These are phyloP conservation scores for Chloebia gouldiae DNA, from an alignment of 2,113 vertebrate species.

Conservation along the genomic window DNA sequence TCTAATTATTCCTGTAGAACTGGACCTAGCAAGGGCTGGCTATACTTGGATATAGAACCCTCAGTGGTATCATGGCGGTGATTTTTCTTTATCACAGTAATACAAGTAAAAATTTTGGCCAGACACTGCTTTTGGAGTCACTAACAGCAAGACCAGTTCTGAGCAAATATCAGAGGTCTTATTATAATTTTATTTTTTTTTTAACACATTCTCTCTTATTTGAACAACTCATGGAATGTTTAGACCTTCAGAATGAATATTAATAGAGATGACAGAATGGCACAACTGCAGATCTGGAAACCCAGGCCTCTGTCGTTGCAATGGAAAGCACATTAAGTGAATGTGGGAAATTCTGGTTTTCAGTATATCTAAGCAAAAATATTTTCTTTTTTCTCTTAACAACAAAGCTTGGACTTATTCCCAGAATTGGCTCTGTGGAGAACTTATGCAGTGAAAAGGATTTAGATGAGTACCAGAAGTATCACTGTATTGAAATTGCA, in stretches of 20 bases:
- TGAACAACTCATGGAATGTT: not conserved
- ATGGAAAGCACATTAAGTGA: not conserved
- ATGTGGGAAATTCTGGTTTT: conserved; percentile 27
- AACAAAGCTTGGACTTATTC: conserved; percentile 83
- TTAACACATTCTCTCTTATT: not conserved
- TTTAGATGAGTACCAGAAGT: conserved; percentile 74
- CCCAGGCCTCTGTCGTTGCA: not conserved
- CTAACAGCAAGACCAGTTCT: not conserved
- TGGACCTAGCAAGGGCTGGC: not conserved
- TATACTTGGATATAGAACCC: not conserved
- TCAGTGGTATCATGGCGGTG: not conserved
- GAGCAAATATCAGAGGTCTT: not conserved
- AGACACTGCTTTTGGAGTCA: not conserved
- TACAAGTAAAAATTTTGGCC: not conserved
- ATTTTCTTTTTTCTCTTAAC: conserved; percentile 46
- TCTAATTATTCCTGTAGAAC: not conserved
- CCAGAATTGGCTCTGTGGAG: conserved; percentile 73
- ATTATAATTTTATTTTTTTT: not conserved
- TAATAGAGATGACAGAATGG: not conserved
- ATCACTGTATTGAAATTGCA: conserved; percentile 77
- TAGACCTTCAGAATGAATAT: conserved; percentile 14
- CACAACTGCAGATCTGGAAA: not conserved
- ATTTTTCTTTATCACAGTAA: not conserved
- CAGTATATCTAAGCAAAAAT: conserved; percentile 1
- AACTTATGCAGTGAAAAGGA: conserved; percentile 77